Percentiles rank a stretch among this genome's conserved stretches.
These are phyloP conservation scores for Cichlasoma orientale DNA, from an alignment of 2,797 vertebrate species.

Conservation along the genomic window DNA sequence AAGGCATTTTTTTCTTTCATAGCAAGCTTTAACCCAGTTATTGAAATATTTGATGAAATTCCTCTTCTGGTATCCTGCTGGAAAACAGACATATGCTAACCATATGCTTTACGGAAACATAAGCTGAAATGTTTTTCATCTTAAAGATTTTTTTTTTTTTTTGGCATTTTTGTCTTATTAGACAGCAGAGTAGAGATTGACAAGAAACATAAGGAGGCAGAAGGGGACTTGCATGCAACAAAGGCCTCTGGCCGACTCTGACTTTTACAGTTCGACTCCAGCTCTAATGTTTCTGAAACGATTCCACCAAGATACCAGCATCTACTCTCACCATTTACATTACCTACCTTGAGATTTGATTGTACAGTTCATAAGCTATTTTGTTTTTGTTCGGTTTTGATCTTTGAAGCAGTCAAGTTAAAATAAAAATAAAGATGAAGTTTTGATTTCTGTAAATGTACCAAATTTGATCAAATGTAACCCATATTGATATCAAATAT, in stretches of 20 bases:
- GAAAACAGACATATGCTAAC: slow-evolving; percentile 63
- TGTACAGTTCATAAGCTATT: slow-evolving; percentile 86
- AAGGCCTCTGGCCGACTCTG: slow-evolving; percentile 27
- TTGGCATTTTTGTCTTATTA: slow-evolving; percentile 15
- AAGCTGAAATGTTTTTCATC: slow-evolving; percentile 66
- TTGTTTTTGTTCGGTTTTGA: slow-evolving; percentile 66
- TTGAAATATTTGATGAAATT: slow-evolving; percentile 70
- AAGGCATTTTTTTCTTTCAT: slow-evolving; percentile 48
- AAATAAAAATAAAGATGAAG: slow-evolving; percentile 62
- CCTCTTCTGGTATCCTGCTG: slow-evolving; percentile 66
- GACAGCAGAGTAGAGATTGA: slow-evolving; percentile 34
- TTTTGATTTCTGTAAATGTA: slow-evolving; percentile 77
- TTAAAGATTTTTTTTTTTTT: slow-evolving; percentile 15
- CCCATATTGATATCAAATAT: slow-evolving; percentile 63
- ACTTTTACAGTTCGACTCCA: slow-evolving; percentile 9
- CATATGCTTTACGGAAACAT: slow-evolving; percentile 73
- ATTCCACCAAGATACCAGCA: slow-evolving; percentile 32
- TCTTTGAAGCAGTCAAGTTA: slow-evolving; percentile 66
- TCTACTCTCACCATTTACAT: slow-evolving; percentile 51
- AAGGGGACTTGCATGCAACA: slow-evolving; percentile 12
- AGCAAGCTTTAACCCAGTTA: slow-evolving; percentile 71
- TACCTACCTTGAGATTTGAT: slow-evolving; percentile 76
- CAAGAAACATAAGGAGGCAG: slow-evolving; percentile 21
- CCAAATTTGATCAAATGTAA: slow-evolving; percentile 71
- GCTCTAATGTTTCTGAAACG: slow-evolving; percentile 39